Evolutionary conservation across 2,888 invertebrate genomes (phyloP).

Genomic region (Incurvaria masculella): DNA sequence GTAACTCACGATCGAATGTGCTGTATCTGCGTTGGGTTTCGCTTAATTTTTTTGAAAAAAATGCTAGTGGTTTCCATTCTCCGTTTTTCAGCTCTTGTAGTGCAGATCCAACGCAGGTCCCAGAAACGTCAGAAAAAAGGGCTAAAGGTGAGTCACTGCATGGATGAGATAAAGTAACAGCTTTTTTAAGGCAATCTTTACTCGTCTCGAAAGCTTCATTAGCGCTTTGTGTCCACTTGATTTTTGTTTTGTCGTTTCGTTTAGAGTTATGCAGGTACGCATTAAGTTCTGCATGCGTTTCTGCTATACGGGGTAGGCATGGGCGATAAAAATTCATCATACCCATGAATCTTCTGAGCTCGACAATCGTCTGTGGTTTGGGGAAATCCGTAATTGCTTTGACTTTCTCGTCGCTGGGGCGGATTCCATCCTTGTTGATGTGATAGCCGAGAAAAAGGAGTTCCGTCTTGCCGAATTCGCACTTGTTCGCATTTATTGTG

Average conservation of each 20-base stretch:
- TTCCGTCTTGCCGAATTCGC: constrained; percentile 18
- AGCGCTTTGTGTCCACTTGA: too few species aligned
- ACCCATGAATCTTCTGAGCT: constrained; percentile 23
- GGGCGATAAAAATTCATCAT: constrained; percentile 26
- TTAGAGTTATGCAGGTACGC: constrained; percentile 14
- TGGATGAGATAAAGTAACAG: constrained; percentile 25
- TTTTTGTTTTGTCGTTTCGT: constrained; percentile 16
- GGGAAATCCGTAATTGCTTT: constrained; percentile 19
- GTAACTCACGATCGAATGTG: constrained; percentile 29
- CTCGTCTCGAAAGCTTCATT: too few species aligned
- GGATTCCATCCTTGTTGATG: too few species aligned
- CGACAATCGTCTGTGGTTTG: constrained; percentile 19
- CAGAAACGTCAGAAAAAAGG: constrained; percentile 28
- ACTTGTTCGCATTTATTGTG: constrained; percentile 23
- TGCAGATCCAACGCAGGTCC: constrained; percentile 26
- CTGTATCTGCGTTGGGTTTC: constrained; percentile 23
- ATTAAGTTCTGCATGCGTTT: constrained; percentile 24
- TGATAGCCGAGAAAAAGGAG: constrained; percentile 21
- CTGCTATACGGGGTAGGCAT: constrained; percentile 25
- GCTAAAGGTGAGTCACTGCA: constrained; percentile 19
- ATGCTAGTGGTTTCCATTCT: constrained; percentile 26
- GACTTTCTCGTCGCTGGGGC: constrained; percentile 22
- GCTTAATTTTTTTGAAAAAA: constrained; percentile 26
- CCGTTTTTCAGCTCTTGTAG: constrained; percentile 23
- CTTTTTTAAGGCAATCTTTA: constrained; percentile 20